Percentiles rank a stretch among this genome's conserved stretches.
These are phyloP conservation scores for Stratiomys singularior DNA, from an alignment of 2,888 invertebrate genomes.

Conservation along the genomic window DNA sequence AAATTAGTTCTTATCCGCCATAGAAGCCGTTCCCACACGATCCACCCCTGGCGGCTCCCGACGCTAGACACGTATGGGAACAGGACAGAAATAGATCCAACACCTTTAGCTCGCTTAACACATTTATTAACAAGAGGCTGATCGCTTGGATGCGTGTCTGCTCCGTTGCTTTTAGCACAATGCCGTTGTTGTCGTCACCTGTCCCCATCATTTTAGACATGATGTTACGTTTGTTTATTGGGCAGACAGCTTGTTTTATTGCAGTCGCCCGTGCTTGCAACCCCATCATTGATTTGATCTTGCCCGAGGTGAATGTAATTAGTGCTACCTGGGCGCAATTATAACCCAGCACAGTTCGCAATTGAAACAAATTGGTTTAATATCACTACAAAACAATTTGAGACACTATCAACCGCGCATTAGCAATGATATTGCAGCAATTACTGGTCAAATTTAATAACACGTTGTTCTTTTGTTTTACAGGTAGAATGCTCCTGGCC, in stretches of 20 bases:
- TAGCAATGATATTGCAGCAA: not conserved
- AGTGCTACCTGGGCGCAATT: conserved; percentile 2
- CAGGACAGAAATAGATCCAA: conserved; percentile 19
- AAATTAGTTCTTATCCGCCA: no score
- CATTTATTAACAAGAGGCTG: conserved; percentile 10
- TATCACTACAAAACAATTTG: not conserved
- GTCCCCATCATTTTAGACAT: conserved; percentile 10
- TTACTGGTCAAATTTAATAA: not conserved
- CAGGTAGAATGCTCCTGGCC: not conserved
- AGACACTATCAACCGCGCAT: not conserved
- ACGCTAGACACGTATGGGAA: not conserved
- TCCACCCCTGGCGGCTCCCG: conserved; percentile 11
- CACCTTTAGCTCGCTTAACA: conserved; percentile 13
- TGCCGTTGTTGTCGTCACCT: conserved; percentile 29
- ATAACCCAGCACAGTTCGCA: not conserved
- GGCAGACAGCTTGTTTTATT: conserved; percentile 14
- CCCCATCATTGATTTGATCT: conserved; percentile 13
- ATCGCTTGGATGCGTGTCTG: conserved; percentile 6
- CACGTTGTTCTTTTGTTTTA: not conserved
- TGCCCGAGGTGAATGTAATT: conserved; percentile 32
- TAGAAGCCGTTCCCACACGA: not conserved
- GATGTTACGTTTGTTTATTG: not conserved
- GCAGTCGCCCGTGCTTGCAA: not conserved
- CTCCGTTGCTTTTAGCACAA: not conserved
- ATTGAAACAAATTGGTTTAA: not conserved